phyloP scores from a whole-genome alignment of 2,797 vertebrate genomes.

The Sparus aurata region DNA sequence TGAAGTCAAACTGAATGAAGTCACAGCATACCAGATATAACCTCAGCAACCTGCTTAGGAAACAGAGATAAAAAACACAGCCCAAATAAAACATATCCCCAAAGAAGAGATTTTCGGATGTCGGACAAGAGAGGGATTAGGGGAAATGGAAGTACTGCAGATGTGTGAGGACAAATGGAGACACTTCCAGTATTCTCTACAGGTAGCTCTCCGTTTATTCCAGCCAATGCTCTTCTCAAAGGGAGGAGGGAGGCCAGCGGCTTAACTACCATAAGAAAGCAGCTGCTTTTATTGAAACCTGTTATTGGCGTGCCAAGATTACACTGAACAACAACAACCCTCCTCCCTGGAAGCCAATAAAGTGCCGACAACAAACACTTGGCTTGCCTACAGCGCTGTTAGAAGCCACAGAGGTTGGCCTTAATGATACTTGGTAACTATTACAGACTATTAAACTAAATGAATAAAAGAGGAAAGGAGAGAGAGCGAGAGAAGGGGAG shows the following conservation, averaged over 20 bases:
- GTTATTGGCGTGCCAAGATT: constrained; percentile 84
- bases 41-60: constrained; percentile 53
- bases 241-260: constrained; percentile 31
- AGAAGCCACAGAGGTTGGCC: constrained; percentile 78
- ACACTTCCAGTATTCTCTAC: constrained; percentile 26
- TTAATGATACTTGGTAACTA: constrained; percentile 80
- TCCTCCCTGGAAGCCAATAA: constrained; percentile 81
- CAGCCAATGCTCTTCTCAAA: constrained; percentile 48
- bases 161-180: constrained; percentile 23
- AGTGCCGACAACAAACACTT: constrained; percentile 81
- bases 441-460: constrained; percentile 77
- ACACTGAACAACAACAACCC: constrained; percentile 81
- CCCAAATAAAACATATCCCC: background rate
- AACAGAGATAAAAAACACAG: background rate
- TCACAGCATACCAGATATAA: constrained; percentile 36
- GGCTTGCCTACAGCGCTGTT: constrained; percentile 75
- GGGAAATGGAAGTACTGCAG: background rate
- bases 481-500: constrained; percentile 22
- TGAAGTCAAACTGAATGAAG: background rate
- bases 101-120: background rate
- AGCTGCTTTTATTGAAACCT: constrained; percentile 82
- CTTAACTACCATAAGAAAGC: constrained; percentile 77
- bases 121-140: background rate
- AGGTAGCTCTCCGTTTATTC: constrained; percentile 55
- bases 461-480: constrained; percentile 65